phyloP scores from a whole-genome alignment of 2,888 invertebrate genomes.

The Arge pagana region DNA sequence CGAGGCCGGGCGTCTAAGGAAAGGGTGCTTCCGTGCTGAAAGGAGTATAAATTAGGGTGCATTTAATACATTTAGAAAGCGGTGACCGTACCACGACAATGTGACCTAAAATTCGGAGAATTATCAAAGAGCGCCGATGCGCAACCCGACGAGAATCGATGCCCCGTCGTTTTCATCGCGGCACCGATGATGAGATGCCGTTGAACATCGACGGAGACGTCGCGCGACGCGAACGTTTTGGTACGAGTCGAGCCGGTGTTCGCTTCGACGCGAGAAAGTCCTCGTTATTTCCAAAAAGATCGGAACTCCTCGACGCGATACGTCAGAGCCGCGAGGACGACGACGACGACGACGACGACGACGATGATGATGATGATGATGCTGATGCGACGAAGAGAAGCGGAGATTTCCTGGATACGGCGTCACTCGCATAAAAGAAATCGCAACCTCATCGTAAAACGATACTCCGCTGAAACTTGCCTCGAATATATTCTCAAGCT shows the following conservation, averaged over 20 bases:
- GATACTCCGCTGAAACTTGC: conserved; percentile 31
- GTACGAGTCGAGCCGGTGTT: no score
- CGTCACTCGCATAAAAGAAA: conserved; percentile 47
- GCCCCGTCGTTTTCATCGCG: not conserved
- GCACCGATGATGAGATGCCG: not conserved
- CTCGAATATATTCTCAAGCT: conserved; percentile 38
- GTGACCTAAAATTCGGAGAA: not conserved
- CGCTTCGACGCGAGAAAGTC: no score
- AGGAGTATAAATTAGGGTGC: conserved; percentile 57
- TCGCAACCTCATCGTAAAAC: conserved; percentile 50
- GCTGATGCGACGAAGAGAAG: no score
- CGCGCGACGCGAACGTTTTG: no score
- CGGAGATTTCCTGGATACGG: conserved; percentile 44
- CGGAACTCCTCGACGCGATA: no score
- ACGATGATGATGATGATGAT: no score
- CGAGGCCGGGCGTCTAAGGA: conserved; percentile 40
- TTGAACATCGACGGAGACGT: not conserved
- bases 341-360: no score
- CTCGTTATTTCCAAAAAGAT: no score
- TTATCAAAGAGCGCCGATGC: no score
- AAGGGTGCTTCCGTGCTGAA: conserved; percentile 49
- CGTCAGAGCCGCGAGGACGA: no score
- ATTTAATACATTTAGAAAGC: conserved; percentile 20
- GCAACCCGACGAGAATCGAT: no score
- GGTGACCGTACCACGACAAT: conserved; percentile 15